These are phyloP conservation scores for Zaprionus inermis DNA, from an alignment of 1,140 invertebrate genomes.

Conservation along the genomic window DNA sequence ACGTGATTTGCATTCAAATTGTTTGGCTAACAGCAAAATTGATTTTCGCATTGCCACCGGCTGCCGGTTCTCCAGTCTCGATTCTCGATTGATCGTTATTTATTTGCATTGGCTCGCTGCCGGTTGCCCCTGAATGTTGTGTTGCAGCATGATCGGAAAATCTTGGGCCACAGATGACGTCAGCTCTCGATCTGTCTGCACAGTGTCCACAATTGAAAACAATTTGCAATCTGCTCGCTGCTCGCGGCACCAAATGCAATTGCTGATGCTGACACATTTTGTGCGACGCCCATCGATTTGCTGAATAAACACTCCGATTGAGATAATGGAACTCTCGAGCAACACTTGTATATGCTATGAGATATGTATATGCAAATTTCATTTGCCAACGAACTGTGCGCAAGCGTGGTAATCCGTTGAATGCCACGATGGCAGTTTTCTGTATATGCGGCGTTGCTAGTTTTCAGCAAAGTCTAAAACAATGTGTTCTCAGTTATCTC, in stretches of 20 bases:
- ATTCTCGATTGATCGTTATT: constrained; percentile 15
- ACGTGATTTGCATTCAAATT: constrained; percentile 71
- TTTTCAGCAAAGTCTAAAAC: neutral
- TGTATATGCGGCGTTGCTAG: neutral
- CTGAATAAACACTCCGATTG: constrained; percentile 30
- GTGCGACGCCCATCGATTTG: constrained; percentile 55
- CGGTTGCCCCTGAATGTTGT: constrained; percentile 58
- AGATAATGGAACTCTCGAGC: constrained; percentile 23
- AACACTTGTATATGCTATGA: constrained; percentile 4
- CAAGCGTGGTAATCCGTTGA: constrained; percentile 24
- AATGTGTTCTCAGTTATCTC: neutral
- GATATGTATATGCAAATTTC: constrained; percentile 56
- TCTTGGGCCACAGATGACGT: constrained; percentile 54
- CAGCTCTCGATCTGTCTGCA: constrained; percentile 50
- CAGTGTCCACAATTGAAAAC: constrained; percentile 72
- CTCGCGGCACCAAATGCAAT: constrained; percentile 40
- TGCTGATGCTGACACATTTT: constrained; percentile 69
- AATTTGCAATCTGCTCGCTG: constrained; percentile 56
- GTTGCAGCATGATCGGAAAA: constrained; percentile 36
- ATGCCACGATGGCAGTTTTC: constrained; percentile 21
- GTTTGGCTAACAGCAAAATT: constrained; percentile 36
- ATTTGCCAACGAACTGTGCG: constrained; percentile 22
- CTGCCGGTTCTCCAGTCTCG: constrained; percentile 10
- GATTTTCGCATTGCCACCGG: constrained; percentile 39
- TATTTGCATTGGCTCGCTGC: constrained; percentile 70